Evolutionary conservation across 2,113 vertebrate species (phyloP).

Genomic region (Stomatorhinus ivindoensis): DNA sequence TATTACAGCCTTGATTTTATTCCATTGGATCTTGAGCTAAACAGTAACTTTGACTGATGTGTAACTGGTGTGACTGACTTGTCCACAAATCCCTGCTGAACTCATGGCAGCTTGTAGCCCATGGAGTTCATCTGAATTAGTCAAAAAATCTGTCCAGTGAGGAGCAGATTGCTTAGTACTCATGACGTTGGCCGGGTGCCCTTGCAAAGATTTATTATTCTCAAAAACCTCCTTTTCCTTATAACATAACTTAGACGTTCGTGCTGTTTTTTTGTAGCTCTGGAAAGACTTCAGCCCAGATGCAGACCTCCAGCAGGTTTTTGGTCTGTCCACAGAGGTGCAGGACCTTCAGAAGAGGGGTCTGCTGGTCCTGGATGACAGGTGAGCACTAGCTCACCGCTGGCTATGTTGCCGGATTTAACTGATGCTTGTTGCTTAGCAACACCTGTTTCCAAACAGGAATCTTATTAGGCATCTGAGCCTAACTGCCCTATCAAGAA

Average conservation of each 20-base stretch:
- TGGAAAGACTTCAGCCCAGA: constrained; percentile 68
- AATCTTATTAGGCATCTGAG: background rate
- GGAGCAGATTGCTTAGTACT: background rate
- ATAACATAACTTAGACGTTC: background rate
- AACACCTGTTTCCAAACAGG: background rate
- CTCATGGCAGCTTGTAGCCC: background rate
- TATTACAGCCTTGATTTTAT: background rate
- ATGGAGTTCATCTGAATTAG: background rate
- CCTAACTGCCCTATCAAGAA: background rate
- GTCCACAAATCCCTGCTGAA: background rate
- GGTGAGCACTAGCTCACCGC: constrained; percentile 48
- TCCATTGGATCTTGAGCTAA: background rate
- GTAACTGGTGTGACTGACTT: background rate
- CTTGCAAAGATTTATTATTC: background rate
- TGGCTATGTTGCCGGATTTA: background rate
- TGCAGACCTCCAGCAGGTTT: constrained; percentile 53
- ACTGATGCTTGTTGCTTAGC: background rate
- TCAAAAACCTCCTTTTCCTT: background rate
- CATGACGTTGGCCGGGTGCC: background rate
- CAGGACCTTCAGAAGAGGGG: constrained; percentile 48
- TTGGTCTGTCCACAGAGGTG: constrained; percentile 55
- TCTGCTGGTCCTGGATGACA: constrained; percentile 65
- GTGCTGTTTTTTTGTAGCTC: constrained; percentile 53
- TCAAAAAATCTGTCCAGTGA: background rate
- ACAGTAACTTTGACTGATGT: background rate